Evolutionary conservation across 2,113 vertebrate species (phyloP), one percentile per base, ranked within the genome.

Genomic region (Callaeas wilsoni): DNA sequence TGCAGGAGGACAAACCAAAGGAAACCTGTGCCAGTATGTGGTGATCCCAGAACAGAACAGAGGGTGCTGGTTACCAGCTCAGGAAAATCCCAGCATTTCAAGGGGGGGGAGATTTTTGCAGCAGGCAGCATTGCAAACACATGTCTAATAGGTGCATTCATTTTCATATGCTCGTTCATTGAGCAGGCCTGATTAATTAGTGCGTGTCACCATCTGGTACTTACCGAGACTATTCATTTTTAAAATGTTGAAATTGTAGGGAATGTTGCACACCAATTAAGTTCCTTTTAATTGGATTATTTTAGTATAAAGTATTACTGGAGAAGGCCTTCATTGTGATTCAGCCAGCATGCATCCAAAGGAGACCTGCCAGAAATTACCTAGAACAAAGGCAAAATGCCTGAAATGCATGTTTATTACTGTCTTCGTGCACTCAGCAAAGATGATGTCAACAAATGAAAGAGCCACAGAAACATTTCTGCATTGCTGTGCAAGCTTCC

Each of bases 201-300:
- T 97, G 96, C 85, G 4, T 98, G 97, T 98, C 96, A 98, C 97
- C 98, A 98, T 98, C 97, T 98, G 97, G 96, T 97, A 97, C 96
- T 98, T 98, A 98, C 93, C 59, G 71, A 98, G 96, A 97, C 96
- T 98, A 96, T 98, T 98, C 97, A 98, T 98, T 98, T 98, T 97
- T 97, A 94, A 98, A 98, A 98, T 97, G 97, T 97, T 98, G 97
- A 98, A 98, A 98, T 98, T 98, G 97, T 96, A 98, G 96, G 96
- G 97, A 98, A 98, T 97, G 95, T 95, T 97, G 97, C 97, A 96
- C 96, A 97, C 94, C 97, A 98, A 98, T 98, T 98, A 98, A 97
- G 97, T 98, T 96, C 96, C 87, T 98, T 98, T 98, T 98, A 98
- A 97, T 97, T 97, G 97, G 97, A 97, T 98, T 97, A 95, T 97